Conservation (phyloP, 2,888 invertebrate species). For the Amphipoea lucens region DNA sequence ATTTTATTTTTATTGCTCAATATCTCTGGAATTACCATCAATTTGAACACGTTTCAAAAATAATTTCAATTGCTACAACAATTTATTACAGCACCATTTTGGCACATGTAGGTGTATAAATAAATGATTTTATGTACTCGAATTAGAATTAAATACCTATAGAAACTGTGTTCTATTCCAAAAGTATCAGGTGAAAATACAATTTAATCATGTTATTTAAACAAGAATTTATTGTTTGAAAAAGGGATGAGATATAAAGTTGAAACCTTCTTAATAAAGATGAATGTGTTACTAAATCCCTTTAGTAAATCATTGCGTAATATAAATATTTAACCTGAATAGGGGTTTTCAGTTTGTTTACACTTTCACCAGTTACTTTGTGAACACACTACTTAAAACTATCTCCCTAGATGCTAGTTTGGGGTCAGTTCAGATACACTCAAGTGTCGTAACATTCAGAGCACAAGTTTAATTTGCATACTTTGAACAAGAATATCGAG, state of each 20-base stretch:
- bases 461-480: conserved; percentile 48
- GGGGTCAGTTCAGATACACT: background rate
- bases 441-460: conserved; percentile 10
- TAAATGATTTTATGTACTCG: conserved; percentile 16
- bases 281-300: no score
- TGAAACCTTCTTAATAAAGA: background rate
- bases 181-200: no score
- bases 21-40: conserved; percentile 3
- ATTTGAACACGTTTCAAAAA: conserved; percentile 20
- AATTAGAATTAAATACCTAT: background rate
- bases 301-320: no score
- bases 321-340: background rate
- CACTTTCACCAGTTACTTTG: background rate
- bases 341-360: background rate
- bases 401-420: background rate
- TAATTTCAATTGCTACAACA: conserved; percentile 8
- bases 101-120: background rate
- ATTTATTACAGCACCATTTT: conserved; percentile 22
- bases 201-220: no score
- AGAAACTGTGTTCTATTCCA: background rate
- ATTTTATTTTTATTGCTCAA: conserved; percentile 2
- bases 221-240: no score
- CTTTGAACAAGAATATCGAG: conserved; percentile 29
- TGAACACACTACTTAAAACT: background rate
- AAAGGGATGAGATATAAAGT: no score